Conservation (phyloP, 2,113 vertebrate genomes). For the Benitochromis conjunctus region DNA sequence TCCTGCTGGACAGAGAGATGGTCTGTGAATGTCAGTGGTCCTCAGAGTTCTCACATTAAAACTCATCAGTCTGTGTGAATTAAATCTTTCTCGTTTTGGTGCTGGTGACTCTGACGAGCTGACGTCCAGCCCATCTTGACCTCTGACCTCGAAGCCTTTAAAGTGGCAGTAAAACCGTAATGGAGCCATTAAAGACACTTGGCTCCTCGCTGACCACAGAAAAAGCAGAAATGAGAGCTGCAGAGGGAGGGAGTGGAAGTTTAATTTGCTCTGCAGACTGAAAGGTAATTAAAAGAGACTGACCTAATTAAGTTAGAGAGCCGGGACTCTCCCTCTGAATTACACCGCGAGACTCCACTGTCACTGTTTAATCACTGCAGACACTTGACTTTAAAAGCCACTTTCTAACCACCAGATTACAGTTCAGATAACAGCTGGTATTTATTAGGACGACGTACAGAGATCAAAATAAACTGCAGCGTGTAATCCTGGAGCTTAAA, state of each 20-base stretch:
- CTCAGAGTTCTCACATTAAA: background rate
- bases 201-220: background rate
- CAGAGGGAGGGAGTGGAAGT: background rate
- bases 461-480: background rate
- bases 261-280: slow-evolving; percentile 15
- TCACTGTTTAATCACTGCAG: slow-evolving; percentile 1
- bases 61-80: background rate
- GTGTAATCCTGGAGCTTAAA: background rate
- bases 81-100: background rate
- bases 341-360: background rate
- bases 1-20: background rate
- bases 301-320: slow-evolving; percentile 37
- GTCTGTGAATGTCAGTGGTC: background rate
- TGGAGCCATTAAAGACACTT: background rate
- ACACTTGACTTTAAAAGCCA: background rate
- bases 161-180: background rate
- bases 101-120: background rate
- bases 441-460: background rate
- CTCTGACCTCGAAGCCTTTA: background rate
- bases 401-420: background rate
- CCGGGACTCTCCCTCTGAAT: slow-evolving; percentile 16
- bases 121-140: background rate
- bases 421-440: background rate
- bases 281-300: slow-evolving; percentile 51
- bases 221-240: background rate